Evolutionary conservation across 2,113 vertebrate genomes (phyloP).

Genomic region (Nansenia antarctica): DNA sequence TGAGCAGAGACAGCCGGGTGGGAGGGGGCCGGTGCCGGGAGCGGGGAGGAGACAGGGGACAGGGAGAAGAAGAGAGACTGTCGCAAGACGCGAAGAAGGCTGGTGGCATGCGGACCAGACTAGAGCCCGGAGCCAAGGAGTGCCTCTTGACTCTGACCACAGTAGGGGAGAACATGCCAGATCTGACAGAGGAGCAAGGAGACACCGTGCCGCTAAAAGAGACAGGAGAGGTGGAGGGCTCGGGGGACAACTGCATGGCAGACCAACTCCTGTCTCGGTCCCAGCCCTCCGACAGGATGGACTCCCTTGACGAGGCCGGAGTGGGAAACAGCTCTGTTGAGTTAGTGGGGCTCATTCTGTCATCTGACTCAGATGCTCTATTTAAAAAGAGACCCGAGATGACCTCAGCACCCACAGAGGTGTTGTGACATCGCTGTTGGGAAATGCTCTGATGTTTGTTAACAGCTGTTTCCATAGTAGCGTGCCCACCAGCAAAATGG

Average conservation of each 20-base stretch:
- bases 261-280: conserved; percentile 64
- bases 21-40: conserved; percentile 73
- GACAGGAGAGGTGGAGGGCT: conserved; percentile 41
- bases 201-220: conserved; percentile 64
- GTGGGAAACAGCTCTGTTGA: conserved; percentile 65
- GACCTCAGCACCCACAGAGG: conserved; percentile 47
- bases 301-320: conserved; percentile 73
- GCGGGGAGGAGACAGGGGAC: conserved; percentile 65
- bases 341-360: conserved; percentile 48
- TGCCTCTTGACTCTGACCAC: conserved; percentile 79
- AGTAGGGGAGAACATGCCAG: conserved; percentile 74
- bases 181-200: conserved; percentile 68
- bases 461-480: conserved; percentile 58
- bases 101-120: conserved; percentile 75
- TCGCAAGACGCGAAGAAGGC: conserved; percentile 77
- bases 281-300: conserved; percentile 64
- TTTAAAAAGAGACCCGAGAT: conserved; percentile 59
- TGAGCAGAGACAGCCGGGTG: conserved; percentile 88
- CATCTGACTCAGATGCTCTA: conserved; percentile 39
- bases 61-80: conserved; percentile 64
- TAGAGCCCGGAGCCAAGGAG: conserved; percentile 82
- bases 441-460: conserved; percentile 59
- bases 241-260: conserved; percentile 30
- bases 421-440: conserved; percentile 39
- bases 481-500: conserved; percentile 13